Evolutionary conservation across 2,888 invertebrate species (phyloP), one percentile per base, ranked within the genome.

Genomic region (Entomobrya proxima): DNA sequence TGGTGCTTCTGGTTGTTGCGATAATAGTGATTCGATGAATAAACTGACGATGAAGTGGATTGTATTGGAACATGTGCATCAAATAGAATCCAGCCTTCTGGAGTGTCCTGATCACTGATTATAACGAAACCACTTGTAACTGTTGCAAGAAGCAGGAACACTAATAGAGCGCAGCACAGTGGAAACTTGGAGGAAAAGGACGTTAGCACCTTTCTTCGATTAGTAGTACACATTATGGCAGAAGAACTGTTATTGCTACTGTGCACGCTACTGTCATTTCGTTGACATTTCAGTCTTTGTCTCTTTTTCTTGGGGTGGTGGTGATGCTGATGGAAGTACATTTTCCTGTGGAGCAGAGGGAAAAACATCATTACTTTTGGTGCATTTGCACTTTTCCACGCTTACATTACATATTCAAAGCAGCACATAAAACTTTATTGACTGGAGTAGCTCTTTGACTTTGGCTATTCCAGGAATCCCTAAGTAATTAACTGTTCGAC

Each of bases 21-120:
- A 61, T 52, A 35, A 37, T 76, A n/a, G 27, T 18, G 24, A 6
- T 18, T 5, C 30, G 24, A 30, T 7, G 24, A 27, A 7, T 7
- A 61, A 21, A 61, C n/a, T n/a, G 47, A 1, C 15, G 72, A 4
- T 40, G 40, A 15, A 11, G 69, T 7, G 24, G 74, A 32, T n/a
- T 35, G 11, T 27, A 81, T 13, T 35, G 76, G 75, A 32, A 89
- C 87, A 64, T 88, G 86, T 40, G 90, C 87, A 86, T 90, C 89
- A 79, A 90, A 90, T 67, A 90, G 80, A 75, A 90, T 85, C 88
- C 88, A 88, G 27, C 88, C 90, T 86, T 88, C 90, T 21, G 87
- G 85, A 85, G 77, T 81, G 64, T 85, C 88, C 69, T 88, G 87
- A 84, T 89, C 88, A 52, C 88, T 88, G 18, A 89, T 86, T 79